Evolutionary conservation across 37 sponge, comb jelly and placozoan genomes (phyloP).

Genomic region (Mnemiopsis leidyi): DNA sequence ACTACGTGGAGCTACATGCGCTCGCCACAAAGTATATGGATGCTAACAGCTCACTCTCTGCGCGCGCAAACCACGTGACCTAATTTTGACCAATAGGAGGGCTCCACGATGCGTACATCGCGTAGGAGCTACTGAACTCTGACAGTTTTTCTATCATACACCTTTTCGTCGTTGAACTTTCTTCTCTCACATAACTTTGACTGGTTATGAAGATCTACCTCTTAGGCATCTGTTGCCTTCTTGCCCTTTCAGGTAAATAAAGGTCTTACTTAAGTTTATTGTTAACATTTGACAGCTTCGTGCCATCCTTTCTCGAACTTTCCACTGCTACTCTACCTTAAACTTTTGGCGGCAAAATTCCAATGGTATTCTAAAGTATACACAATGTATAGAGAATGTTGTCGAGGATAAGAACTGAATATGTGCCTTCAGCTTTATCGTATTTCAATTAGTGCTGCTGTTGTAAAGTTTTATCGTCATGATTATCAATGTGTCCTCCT

Average conservation of each 20-base stretch:
- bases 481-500: no score
- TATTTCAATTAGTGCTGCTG: no score
- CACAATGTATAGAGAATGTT: no score
- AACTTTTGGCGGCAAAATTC: no score
- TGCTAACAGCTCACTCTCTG: conserved; percentile 27
- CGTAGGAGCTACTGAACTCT: neutral
- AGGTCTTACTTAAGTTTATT: neutral
- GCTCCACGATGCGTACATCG: conserved; percentile 57
- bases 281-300: no score
- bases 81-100: conserved; percentile 70
- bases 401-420: no score
- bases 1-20: conserved; percentile 53
- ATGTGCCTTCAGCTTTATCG: no score
- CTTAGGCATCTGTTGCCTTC: conserved; percentile 45
- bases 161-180: neutral
- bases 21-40: conserved; percentile 15
- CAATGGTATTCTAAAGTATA: no score
- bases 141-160: conserved; percentile 34
- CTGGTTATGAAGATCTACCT: conserved; percentile 54
- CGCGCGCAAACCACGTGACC: conserved; percentile 52
- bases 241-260: conserved; percentile 56
- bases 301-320: neutral
- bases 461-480: no score
- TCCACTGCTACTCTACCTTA: no score
- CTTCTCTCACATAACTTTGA: conserved; percentile 36